Conservation (phyloP, 2,888 invertebrate genomes). For the Aphodius granarius region DNA sequence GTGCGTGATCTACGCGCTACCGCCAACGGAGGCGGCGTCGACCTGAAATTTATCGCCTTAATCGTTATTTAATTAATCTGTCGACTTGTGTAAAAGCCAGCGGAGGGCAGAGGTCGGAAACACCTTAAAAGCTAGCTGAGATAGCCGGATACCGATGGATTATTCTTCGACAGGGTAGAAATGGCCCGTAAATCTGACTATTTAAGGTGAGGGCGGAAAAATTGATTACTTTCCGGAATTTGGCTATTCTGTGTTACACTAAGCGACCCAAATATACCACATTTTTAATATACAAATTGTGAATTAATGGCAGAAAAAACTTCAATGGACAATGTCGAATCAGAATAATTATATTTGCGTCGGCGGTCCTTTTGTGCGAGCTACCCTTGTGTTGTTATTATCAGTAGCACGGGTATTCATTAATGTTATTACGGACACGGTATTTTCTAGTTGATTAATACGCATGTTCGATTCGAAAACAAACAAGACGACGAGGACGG, state of each 20-base stretch:
- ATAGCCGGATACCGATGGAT: constrained; percentile 3
- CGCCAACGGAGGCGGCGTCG: background rate
- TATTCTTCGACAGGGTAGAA: background rate
- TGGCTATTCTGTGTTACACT: too few relatives aligned
- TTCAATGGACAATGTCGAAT: too few relatives aligned
- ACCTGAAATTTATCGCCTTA: constrained; percentile 6
- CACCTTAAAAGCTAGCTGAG: constrained; percentile 7
- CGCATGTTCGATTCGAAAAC: background rate
- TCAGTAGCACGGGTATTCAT: background rate
- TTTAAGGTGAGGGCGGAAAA: background rate
- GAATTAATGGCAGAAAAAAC: too few relatives aligned
- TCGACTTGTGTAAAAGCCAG: background rate
- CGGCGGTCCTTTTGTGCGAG: background rate
- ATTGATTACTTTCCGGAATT: background rate
- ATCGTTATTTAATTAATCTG: constrained; percentile 15
- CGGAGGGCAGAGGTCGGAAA: background rate
- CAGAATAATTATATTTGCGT: background rate
- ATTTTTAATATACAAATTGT: too few relatives aligned
- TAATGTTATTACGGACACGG: background rate
- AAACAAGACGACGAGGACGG: constrained; percentile 1
- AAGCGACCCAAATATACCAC: too few relatives aligned
- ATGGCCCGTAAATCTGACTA: constrained; percentile 11
- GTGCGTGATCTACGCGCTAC: constrained; percentile 10
- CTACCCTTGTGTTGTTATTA: background rate
- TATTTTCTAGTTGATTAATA: background rate